These are phyloP conservation scores for Ctena decussata DNA, from an alignment of 2,888 invertebrate species.

Conservation along the genomic window DNA sequence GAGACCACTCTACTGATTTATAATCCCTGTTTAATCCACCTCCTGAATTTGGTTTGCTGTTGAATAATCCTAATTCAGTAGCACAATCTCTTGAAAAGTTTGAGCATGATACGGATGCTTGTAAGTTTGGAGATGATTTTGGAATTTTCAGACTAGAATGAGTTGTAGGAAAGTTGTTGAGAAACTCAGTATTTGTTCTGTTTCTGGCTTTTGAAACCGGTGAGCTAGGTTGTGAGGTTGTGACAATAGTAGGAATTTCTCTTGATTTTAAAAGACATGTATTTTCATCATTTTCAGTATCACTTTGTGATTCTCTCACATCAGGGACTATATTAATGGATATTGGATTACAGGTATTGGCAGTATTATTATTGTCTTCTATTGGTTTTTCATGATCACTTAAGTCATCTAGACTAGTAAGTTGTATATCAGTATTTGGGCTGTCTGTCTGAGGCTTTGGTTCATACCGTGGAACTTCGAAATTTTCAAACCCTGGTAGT, in stretches of 20 bases:
- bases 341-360: not conserved
- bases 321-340: not conserved
- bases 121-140: constrained; percentile 55
- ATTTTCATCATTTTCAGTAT: constrained; percentile 14
- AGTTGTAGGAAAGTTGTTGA: constrained; percentile 23
- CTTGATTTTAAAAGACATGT: not conserved
- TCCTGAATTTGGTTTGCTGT: not conserved
- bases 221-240: constrained; percentile 29
- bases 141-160: constrained; percentile 64
- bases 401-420: not conserved
- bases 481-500: constrained; percentile 13
- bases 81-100: constrained; percentile 8
- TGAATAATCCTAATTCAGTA: constrained; percentile 12
- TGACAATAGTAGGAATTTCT: constrained; percentile 7
- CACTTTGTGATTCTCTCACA: not conserved
- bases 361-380: not conserved
- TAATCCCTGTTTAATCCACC: constrained; percentile 66
- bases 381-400: not conserved
- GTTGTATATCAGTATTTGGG: not conserved
- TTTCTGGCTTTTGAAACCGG: constrained; percentile 42
- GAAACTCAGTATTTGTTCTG: constrained; percentile 46
- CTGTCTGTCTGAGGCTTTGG: not conserved
- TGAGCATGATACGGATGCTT: constrained; percentile 65
- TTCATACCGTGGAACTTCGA: not conserved
- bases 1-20: constrained; percentile 78